Evolutionary conservation across 1,140 invertebrate species (phyloP), one percentile per base, ranked within the genome.

Genomic region (Drosophila fuyamai): DNA sequence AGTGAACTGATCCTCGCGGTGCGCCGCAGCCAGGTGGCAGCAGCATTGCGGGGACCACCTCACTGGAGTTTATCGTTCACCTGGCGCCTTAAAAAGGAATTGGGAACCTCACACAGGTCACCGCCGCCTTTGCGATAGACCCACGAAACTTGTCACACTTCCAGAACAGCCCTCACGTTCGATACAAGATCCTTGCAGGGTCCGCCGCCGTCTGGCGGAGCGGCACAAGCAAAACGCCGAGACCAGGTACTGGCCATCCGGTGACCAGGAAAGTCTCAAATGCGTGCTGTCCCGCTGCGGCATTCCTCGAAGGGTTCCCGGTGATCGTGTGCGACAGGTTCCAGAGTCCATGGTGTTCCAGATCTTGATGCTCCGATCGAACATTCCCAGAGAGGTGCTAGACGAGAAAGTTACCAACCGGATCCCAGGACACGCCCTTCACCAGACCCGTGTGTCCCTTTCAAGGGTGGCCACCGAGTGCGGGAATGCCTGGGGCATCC

Each of bases 391-490:
- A n/a, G n/a, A n/a, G n/a, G 93, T 99, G 98, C 27, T 97, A 97
- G 4, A 98, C 98, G 38, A 99, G 93, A 92, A 98, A 99, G 93
- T 98, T 98, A 1, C 98, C 98, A 35, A 94, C 96, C 1, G 99
- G 99, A 93, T 99, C 99, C 98, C 98, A 99, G n/a, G 97, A 96
- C 9, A 99, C 97, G 16, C 99, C 99, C 94, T 98, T 98, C 0
- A 99, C 98, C 73, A 99, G 94, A 5, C 98, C 98, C 12, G 96
- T 96, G 92, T 99, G 98, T 0, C 98, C 98, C 86, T 96, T 97
- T 4, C n/a, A n/a, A 99, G 92, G 2, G 96, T 95, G 43, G 95
- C 95, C 1, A 97, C 93, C 91, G 96, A 95, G 66, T 95, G 95
- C 35, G 97, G 97, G 93, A 98, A 97, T 75, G 98, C 97, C 14